Evolutionary conservation across 2,797 vertebrate species (phyloP).

Genomic region (Arctocebus calabarensis): DNA sequence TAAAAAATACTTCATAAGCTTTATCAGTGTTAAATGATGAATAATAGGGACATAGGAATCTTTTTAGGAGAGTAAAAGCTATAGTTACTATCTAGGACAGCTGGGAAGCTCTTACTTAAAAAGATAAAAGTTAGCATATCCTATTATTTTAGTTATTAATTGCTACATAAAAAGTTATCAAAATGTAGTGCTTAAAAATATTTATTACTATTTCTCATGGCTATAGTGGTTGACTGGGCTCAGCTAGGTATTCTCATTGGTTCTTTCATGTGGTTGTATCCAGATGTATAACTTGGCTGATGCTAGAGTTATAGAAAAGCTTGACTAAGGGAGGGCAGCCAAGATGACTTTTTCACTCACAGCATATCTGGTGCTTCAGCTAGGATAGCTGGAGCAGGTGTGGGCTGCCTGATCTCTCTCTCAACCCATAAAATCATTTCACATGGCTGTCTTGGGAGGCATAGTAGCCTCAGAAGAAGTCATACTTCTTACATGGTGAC

Average conservation of each 20-base stretch:
- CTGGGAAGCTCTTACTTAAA: neutral
- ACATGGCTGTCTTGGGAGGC: neutral
- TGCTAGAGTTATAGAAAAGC: neutral
- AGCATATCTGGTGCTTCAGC: neutral
- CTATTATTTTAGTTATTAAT: neutral
- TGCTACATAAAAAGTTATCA: neutral
- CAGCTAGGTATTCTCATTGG: neutral
- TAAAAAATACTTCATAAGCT: neutral
- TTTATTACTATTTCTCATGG: neutral
- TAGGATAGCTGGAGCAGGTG: neutral
- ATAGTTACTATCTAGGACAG: neutral
- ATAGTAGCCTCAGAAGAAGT: neutral
- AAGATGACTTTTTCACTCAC: neutral
- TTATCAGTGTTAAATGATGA: neutral
- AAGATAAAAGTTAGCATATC: neutral
- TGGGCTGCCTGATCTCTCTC: neutral
- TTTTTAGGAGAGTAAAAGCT: neutral
- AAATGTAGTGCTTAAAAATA: neutral
- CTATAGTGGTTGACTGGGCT: neutral
- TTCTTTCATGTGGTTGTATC: neutral
- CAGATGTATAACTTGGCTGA: neutral
- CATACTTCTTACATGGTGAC: neutral
- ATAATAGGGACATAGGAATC: neutral
- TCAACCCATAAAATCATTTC: neutral
- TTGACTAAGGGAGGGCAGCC: no score